phyloP scores from a whole-genome alignment of 2,888 invertebrate species.

The Oligia latruncula region DNA sequence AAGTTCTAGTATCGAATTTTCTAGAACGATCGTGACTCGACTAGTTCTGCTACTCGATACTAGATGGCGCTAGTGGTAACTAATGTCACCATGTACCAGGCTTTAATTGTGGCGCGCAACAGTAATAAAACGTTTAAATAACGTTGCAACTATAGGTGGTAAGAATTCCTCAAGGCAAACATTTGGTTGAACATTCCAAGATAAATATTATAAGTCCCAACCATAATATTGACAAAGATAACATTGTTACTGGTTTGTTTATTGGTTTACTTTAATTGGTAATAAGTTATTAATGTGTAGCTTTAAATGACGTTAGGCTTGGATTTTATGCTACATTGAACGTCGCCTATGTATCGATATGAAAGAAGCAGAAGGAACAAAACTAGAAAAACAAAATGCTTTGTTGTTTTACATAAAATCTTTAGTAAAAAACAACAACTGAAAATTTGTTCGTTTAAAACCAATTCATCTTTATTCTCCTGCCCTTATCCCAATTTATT shows the following conservation, averaged over 20 bases:
- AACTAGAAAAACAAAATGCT: neutral
- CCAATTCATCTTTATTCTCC: neutral
- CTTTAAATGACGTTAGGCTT: neutral
- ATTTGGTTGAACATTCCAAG: slow-evolving; percentile 51
- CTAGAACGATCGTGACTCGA: no score
- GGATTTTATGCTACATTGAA: neutral
- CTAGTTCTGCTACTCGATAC: no score
- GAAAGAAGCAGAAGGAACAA: neutral
- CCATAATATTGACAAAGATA: slow-evolving; percentile 28
- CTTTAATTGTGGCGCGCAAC: no score
- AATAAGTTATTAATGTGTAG: neutral
- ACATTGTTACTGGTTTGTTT: slow-evolving; percentile 18
- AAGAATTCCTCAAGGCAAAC: slow-evolving; percentile 16
- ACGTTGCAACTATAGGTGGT: neutral
- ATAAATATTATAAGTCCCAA: slow-evolving; percentile 28
- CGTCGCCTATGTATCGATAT: neutral
- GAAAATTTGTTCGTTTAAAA: no score
- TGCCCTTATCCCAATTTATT: neutral
- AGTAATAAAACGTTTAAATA: neutral
- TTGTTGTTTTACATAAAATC: neutral
- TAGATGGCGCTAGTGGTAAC: no score
- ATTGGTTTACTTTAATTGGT: slow-evolving; percentile 1
- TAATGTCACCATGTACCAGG: no score
- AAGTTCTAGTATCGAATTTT: no score
- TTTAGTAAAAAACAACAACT: neutral